These are phyloP conservation scores for Polylopha cassiicola DNA, from an alignment of 2,888 invertebrate genomes.

Conservation along the genomic window DNA sequence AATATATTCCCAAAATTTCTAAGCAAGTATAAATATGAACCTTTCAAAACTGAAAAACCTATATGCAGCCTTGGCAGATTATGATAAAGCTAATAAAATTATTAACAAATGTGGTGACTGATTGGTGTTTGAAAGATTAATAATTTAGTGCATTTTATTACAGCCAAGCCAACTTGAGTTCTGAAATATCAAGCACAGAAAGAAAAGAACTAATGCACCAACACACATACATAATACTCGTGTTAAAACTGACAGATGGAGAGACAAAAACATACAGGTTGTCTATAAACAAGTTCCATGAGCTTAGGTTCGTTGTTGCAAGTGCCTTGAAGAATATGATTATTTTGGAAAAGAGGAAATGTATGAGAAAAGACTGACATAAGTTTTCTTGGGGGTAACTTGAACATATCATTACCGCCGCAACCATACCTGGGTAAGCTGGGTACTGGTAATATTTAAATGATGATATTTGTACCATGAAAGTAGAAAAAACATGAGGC, in stretches of 20 bases:
- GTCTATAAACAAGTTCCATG: conserved; percentile 55
- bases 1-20: no score
- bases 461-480: no score
- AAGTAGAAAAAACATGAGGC: no score
- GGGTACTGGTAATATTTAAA: not conserved
- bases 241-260: conserved; percentile 45
- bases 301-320: conserved; percentile 51
- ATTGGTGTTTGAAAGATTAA: not conserved
- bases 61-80: no score
- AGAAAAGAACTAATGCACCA: conserved; percentile 42
- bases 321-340: conserved; percentile 59
- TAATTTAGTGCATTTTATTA: conserved; percentile 26
- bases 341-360: conserved; percentile 57
- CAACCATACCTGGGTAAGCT: not conserved
- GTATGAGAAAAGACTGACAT: conserved; percentile 59
- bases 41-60: no score
- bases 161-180: conserved; percentile 52
- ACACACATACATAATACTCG: conserved; percentile 47
- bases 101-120: no score
- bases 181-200: conserved; percentile 32
- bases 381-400: conserved; percentile 34
- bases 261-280: conserved; percentile 42
- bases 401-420: not conserved
- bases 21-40: no score
- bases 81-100: no score